These are phyloP conservation scores for Carpatolechia fugitivella DNA, from an alignment of 2,888 invertebrate species.

Conservation along the genomic window DNA sequence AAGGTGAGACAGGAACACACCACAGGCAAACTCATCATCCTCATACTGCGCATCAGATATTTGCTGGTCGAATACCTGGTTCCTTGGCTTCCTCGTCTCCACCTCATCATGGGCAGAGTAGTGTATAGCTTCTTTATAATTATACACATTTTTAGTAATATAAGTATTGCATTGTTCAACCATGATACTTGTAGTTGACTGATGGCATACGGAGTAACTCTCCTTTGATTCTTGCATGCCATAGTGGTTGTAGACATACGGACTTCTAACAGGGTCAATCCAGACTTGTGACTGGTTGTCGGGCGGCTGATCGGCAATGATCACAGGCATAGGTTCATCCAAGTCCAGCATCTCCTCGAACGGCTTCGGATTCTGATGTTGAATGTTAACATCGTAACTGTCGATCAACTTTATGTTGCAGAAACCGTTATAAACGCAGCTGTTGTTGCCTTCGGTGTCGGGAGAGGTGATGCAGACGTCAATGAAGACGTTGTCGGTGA, in stretches of 20 bases:
- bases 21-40: slow-evolving; percentile 58
- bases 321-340: slow-evolving; percentile 35
- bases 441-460: slow-evolving; percentile 54
- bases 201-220: slow-evolving; percentile 42
- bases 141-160: slow-evolving; percentile 61
- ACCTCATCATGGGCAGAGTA: slow-evolving; percentile 38
- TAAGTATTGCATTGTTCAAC: slow-evolving; percentile 61
- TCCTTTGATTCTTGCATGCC: slow-evolving; percentile 38
- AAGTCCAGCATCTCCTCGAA: slow-evolving; percentile 2
- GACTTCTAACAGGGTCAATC: slow-evolving; percentile 63
- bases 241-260: slow-evolving; percentile 58
- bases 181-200: slow-evolving; percentile 42
- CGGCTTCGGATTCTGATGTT: neutral
- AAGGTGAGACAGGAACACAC: slow-evolving; percentile 53
- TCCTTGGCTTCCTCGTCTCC: slow-evolving; percentile 26
- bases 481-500: slow-evolving; percentile 54
- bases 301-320: slow-evolving; percentile 36
- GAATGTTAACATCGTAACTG: slow-evolving; percentile 33
- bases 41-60: slow-evolving; percentile 35
- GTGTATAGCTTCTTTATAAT: slow-evolving; percentile 43
- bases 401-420: slow-evolving; percentile 61
- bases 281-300: slow-evolving; percentile 59
- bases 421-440: slow-evolving; percentile 53
- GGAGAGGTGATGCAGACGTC: slow-evolving; percentile 52
- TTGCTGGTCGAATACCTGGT: slow-evolving; percentile 19